Evolutionary conservation across 1,140 invertebrate species (phyloP).

Genomic region (Delia radicum): DNA sequence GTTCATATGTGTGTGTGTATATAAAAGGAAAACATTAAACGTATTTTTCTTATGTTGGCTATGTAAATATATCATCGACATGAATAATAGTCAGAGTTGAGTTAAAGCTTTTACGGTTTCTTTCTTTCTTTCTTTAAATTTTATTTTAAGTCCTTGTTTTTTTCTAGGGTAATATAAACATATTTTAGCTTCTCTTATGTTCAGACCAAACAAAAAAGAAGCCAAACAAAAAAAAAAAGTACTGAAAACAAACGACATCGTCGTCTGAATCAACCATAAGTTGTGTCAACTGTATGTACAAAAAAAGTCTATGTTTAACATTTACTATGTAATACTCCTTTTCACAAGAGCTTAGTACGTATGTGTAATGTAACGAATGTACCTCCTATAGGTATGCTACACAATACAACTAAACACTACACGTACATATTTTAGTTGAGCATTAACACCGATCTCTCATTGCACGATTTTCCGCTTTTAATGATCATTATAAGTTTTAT

Average conservation of each 20-base stretch:
- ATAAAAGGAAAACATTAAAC: not conserved
- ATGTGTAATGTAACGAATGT: too few relatives aligned
- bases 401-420: too few relatives aligned
- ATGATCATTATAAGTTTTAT: too few relatives aligned
- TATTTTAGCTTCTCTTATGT: not conserved
- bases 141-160: not conserved
- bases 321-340: not conserved
- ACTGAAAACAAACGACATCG: not conserved
- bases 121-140: not conserved
- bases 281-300: not conserved
- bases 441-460: too few relatives aligned
- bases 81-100: not conserved
- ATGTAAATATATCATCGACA: slow-evolving; percentile 1
- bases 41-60: not conserved
- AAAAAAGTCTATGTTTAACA: not conserved
- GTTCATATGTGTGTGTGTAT: too few relatives aligned
- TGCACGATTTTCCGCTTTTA: too few relatives aligned
- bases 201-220: not conserved
- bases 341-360: not conserved
- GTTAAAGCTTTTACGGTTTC: not conserved
- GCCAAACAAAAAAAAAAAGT: not conserved
- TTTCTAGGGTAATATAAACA: not conserved
- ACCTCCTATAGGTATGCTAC: too few relatives aligned
- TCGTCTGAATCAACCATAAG: not conserved
- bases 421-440: too few relatives aligned